phyloP scores from a whole-genome alignment of 2,113 vertebrate species.

The Neoarius graeffei region DNA sequence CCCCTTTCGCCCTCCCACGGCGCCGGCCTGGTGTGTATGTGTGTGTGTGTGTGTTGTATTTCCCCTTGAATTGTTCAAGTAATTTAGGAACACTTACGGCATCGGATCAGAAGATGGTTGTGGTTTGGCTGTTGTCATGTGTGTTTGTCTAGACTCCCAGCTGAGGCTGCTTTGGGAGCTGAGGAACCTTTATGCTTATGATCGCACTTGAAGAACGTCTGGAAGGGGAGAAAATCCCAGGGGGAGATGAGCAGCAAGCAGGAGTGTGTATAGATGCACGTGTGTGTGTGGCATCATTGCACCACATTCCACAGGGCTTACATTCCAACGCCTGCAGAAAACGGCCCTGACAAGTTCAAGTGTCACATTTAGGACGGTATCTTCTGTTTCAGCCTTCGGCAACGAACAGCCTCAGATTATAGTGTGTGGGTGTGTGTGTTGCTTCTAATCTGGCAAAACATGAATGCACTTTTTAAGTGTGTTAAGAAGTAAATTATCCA shows the following conservation, averaged over 20 bases:
- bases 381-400: conserved; percentile 58
- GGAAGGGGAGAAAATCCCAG: conserved; percentile 2
- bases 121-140: conserved; percentile 48
- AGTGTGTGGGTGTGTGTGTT: conserved; percentile 16
- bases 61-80: conserved; percentile 17
- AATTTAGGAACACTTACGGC: conserved; percentile 32
- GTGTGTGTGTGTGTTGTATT: conserved; percentile 18
- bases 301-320: conserved; percentile 68
- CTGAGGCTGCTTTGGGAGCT: not conserved
- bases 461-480: conserved; percentile 31
- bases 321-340: conserved; percentile 60
- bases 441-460: conserved; percentile 9
- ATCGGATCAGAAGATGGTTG: conserved; percentile 36
- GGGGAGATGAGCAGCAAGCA: conserved; percentile 26
- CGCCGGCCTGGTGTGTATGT: no score
- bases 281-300: conserved; percentile 55
- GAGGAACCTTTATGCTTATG: conserved; percentile 14
- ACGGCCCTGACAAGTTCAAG: conserved; percentile 70
- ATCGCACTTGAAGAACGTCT: conserved; percentile 24
- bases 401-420: conserved; percentile 55
- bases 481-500: conserved; percentile 16
- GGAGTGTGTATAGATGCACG: conserved; percentile 49
- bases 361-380: conserved; percentile 67
- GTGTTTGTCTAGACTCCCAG: conserved; percentile 41
- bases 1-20: no score